Evolutionary conservation across 2,113 vertebrate genomes (phyloP).

Genomic region (Rissa tridactyla): DNA sequence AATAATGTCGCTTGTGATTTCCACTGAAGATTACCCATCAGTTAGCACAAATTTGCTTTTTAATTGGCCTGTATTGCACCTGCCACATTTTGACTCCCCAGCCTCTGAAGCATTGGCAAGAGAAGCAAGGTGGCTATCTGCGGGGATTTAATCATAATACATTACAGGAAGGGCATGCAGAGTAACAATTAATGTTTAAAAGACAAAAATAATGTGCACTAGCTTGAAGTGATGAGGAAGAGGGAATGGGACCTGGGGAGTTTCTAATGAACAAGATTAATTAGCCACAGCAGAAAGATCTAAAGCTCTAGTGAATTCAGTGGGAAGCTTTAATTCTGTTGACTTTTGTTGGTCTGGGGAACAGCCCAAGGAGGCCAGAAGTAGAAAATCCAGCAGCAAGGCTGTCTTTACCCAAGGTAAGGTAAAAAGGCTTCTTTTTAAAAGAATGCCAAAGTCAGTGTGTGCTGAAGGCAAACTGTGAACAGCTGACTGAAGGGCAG

Average conservation of each 20-base stretch:
- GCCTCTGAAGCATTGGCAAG: slow-evolving; percentile 45
- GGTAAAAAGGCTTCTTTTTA: background rate
- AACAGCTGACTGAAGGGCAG: slow-evolving; percentile 7
- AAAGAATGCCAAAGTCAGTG: background rate
- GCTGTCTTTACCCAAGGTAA: background rate
- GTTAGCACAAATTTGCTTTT: slow-evolving; percentile 79
- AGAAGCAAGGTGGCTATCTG: slow-evolving; percentile 47
- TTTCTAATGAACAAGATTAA: slow-evolving; percentile 47
- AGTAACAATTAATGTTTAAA: slow-evolving; percentile 64
- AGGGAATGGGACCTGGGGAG: slow-evolving; percentile 22
- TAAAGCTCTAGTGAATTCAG: background rate
- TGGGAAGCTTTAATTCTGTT: slow-evolving; percentile 28
- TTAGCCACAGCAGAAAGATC: slow-evolving; percentile 24
- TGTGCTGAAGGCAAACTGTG: background rate
- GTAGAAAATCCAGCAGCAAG: background rate
- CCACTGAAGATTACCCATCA: slow-evolving; percentile 73
- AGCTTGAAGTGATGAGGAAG: slow-evolving; percentile 24
- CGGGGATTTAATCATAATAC: slow-evolving; percentile 51
- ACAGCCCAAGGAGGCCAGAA: background rate
- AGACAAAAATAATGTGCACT: slow-evolving; percentile 21
- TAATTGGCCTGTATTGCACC: slow-evolving; percentile 74
- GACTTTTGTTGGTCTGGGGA: slow-evolving; percentile 11
- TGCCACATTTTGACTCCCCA: slow-evolving; percentile 61
- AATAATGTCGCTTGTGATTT: slow-evolving; percentile 63
- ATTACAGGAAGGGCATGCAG: slow-evolving; percentile 46